These are phyloP conservation scores for Parelbella ahira DNA, from an alignment of 2,888 invertebrate species.

Conservation along the genomic window DNA sequence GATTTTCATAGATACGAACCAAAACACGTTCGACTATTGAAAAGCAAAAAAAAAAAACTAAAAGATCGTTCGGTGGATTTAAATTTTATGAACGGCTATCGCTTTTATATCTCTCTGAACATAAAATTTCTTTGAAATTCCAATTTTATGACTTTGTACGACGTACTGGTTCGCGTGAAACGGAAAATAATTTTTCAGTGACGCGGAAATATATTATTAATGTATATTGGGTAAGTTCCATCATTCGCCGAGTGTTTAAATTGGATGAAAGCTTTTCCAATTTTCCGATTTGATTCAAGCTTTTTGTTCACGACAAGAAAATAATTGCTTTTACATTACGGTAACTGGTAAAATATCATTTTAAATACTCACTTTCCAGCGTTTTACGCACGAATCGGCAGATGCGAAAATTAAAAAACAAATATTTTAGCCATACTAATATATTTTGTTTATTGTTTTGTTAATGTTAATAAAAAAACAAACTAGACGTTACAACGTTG, in stretches of 20 bases:
- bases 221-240: conserved; percentile 17
- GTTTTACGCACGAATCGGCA: no score
- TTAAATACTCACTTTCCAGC: not conserved
- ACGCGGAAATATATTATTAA: conserved; percentile 18
- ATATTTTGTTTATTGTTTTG: no score
- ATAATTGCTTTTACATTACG: conserved; percentile 13
- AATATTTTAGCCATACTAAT: no score
- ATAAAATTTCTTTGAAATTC: conserved; percentile 11
- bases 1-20: no score
- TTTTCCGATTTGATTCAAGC: conserved; percentile 17
- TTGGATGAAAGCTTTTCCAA: conserved; percentile 12
- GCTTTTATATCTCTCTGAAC: conserved; percentile 1
- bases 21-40: no score
- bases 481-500: no score
- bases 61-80: no score
- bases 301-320: conserved; percentile 12
- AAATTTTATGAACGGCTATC: conserved; percentile 8
- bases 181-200: conserved; percentile 9
- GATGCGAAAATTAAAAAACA: no score
- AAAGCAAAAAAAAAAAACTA: no score
- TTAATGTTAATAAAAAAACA: no score
- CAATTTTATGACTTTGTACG: conserved; percentile 8
- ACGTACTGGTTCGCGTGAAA: not conserved
- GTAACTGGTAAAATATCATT: conserved; percentile 1
- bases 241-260: conserved; percentile 5